Base-by-base conservation (phyloP, 2,113 vertebrate genomes). In the Megaceryle torquata region DNA sequence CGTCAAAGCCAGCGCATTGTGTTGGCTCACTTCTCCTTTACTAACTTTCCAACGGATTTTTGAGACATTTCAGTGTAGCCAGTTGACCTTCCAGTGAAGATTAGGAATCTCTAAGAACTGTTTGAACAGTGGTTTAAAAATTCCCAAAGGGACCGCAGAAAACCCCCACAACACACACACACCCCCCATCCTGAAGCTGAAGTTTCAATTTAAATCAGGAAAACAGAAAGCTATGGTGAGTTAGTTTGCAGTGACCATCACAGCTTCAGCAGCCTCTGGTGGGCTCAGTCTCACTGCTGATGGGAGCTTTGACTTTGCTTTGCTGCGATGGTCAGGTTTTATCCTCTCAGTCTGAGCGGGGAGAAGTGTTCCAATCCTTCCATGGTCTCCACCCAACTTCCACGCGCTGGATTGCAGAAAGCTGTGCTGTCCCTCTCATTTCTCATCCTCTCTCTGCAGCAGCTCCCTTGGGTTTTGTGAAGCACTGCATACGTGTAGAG, bases 351-450 rank as follows among this genome's bases (percentile, higher is more conserved):
- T 20, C 41, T 59, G 71, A 75, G 76, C 54, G 28, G 61, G 31
- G 25, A 13, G 33, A 21, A 24, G 56, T 31, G 24, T 31, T 31
- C 29, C 0, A 0, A 25, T 33, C 33, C 19, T 75, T 68, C 17
- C 1, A 1, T 0, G 5, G 11, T 25, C 54, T 59, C 53, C 11
- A 3, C 15, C 9, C 0, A 1, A 6, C 16, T 39, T 60, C 28
- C 18, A 11, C 2, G 24, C 3, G 3, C 65, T 41, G 61, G 17
- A 10, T 74, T 83, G 77, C 1, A 20, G 74, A 69, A 19, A 39
- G 56, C 53, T 51, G 3, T 61, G 48, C 43, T 2, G 0, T 7
- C 25, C 4, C 1, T 37, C 33, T 50, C 0, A 1, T 25, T 75
- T 20, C 33, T 50, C 25, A 15, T 50, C 50, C 50, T 78, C 64